phyloP scores from a whole-genome alignment of 2,797 vertebrate species.

The Momotus momota region DNA sequence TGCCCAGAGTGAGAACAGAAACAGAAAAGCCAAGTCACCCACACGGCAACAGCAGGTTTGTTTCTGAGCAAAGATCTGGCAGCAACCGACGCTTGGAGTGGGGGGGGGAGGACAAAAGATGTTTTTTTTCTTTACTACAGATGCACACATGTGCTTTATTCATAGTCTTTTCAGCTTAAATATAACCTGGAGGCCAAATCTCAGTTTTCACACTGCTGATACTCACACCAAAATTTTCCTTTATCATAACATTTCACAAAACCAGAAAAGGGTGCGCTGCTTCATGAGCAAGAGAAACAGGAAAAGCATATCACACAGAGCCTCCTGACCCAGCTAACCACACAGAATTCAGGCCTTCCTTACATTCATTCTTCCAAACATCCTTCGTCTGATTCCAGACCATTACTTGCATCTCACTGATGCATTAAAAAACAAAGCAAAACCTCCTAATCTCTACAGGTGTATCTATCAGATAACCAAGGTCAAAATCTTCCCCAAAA shows the following conservation, averaged over 20 bases:
- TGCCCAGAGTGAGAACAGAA: background rate
- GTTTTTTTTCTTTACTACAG: background rate
- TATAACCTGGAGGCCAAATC: background rate
- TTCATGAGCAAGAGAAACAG: background rate
- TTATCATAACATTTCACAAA: background rate
- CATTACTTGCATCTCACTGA: background rate
- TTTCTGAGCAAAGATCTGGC: background rate
- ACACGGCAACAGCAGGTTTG: background rate
- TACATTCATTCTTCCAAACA: background rate
- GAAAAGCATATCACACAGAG: background rate
- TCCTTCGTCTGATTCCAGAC: background rate
- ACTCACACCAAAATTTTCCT: background rate
- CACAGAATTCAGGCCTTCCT: background rate
- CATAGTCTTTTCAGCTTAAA: background rate
- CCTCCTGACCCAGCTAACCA: background rate
- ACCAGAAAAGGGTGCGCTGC: background rate
- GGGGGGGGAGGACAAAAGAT: background rate
- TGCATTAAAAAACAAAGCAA: background rate
- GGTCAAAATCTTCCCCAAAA: background rate
- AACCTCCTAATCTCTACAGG: too few species aligned
- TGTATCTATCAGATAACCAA: background rate
- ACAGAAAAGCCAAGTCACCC: background rate
- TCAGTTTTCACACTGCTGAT: background rate
- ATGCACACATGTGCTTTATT: background rate
- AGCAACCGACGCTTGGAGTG: accelerated